phyloP scores from a whole-genome alignment of 2,113 vertebrate species.

The Salvelinus namaycush region DNA sequence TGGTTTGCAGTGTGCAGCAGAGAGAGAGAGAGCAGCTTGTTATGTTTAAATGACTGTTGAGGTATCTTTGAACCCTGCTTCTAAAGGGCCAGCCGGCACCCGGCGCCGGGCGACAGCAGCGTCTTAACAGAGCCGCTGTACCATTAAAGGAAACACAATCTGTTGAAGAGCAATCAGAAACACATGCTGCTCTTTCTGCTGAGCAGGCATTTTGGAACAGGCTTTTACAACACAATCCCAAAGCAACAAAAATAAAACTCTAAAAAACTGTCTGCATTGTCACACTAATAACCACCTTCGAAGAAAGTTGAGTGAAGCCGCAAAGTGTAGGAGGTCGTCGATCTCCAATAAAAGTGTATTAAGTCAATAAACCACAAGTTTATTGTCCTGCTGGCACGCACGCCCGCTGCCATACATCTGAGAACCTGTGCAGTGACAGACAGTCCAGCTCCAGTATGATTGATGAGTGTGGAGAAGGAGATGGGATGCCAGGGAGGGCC shows the following conservation, averaged over 20 bases:
- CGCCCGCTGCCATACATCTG: too few species aligned
- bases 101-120: neutral
- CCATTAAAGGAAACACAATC: conserved; percentile 53
- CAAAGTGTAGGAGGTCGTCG: too few species aligned
- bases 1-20: too few species aligned
- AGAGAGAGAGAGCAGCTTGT: neutral
- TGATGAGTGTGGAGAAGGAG: neutral
- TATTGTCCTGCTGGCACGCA: too few species aligned
- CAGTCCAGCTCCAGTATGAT: neutral
- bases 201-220: conserved; percentile 43
- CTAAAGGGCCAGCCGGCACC: conserved; percentile 7
- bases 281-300: conserved; percentile 35
- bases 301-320: neutral
- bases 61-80: conserved; percentile 14
- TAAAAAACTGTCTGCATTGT: conserved; percentile 46
- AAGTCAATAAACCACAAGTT: too few species aligned
- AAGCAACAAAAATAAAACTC: conserved; percentile 53
- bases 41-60: neutral
- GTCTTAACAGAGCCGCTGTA: neutral
- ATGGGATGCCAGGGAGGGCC: neutral
- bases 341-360: too few species aligned
- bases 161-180: conserved; percentile 54
- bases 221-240: conserved; percentile 45
- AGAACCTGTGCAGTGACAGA: neutral
- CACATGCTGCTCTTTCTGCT: conserved; percentile 63